A percentile compares a stretch with the other conserved stretches of the same genome.
These are phyloP conservation scores for Otolemur crassicaudatus DNA, from an alignment of 2,797 vertebrate species.

Conservation along the genomic window DNA sequence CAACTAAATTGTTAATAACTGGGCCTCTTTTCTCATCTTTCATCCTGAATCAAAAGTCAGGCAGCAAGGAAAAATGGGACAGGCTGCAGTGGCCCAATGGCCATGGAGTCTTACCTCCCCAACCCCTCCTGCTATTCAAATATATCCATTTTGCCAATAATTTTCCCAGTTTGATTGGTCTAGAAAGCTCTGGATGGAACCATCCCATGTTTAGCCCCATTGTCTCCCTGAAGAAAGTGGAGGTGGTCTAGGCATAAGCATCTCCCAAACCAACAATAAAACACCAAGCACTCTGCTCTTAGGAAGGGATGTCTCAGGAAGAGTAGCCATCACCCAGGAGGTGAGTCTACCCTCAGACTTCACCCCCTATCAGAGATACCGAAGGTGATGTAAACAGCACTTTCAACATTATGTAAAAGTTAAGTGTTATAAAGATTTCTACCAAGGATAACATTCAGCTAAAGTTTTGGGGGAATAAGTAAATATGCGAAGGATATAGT, in stretches of 20 bases:
- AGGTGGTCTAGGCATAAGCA: neutral
- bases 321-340: neutral
- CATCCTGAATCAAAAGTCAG: neutral
- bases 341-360: neutral
- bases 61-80: neutral
- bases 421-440: neutral
- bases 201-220: too few species aligned
- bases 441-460: neutral
- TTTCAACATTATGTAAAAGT: neutral
- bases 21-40: neutral
- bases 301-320: neutral
- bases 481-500: neutral
- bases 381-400: neutral
- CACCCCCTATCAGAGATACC: neutral
- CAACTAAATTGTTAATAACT: neutral
- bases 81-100: neutral
- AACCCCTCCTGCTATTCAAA: neutral
- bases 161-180: neutral
- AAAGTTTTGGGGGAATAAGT: neutral
- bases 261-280: neutral
- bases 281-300: neutral
- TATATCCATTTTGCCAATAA: neutral
- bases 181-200: neutral
- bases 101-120: neutral
- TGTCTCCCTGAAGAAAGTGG: neutral